Evolutionary conservation across 2,888 invertebrate genomes (phyloP).

Genomic region (Ichneumoninae sp.): DNA sequence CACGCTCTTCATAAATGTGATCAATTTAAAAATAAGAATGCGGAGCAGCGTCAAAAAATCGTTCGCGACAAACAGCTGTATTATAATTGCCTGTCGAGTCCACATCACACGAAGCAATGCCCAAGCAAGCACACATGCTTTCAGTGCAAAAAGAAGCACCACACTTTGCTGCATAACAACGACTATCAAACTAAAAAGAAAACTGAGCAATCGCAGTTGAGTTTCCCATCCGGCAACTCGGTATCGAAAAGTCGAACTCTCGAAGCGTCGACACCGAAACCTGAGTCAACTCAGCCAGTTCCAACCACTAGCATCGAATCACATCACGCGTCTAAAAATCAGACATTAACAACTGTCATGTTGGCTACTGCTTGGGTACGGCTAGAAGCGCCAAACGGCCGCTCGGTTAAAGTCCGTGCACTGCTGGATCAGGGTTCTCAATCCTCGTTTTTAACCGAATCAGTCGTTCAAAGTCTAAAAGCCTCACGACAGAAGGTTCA

Average conservation of each 20-base stretch:
- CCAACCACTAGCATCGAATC: background rate
- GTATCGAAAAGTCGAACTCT: background rate
- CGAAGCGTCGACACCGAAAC: constrained; percentile 11
- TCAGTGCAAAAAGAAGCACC: constrained; percentile 47
- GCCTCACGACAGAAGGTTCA: constrained; percentile 41
- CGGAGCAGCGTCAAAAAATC: constrained; percentile 19
- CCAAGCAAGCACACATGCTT: constrained; percentile 17
- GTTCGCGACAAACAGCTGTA: constrained; percentile 28
- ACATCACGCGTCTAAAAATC: background rate
- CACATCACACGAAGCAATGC: constrained; percentile 38
- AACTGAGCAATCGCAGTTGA: background rate
- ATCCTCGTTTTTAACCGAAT: constrained; percentile 64
- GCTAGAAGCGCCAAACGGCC: constrained; percentile 35
- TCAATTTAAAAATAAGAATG: constrained; percentile 19
- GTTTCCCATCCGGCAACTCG: constrained; percentile 14
- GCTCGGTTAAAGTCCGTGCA: constrained; percentile 45
- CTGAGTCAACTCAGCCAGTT: background rate
- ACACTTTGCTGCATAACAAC: background rate
- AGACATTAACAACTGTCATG: constrained; percentile 21
- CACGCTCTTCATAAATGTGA: constrained; percentile 43
- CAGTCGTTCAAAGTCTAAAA: constrained; percentile 53
- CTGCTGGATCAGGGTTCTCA: constrained; percentile 68
- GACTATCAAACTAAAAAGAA: background rate
- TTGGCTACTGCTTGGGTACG: constrained; percentile 63
- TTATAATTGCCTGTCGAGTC: constrained; percentile 42